Evolutionary conservation across 2,797 vertebrate genomes (phyloP), one percentile per base, ranked within the genome.

Genomic region (Lophotriccus pileatus): DNA sequence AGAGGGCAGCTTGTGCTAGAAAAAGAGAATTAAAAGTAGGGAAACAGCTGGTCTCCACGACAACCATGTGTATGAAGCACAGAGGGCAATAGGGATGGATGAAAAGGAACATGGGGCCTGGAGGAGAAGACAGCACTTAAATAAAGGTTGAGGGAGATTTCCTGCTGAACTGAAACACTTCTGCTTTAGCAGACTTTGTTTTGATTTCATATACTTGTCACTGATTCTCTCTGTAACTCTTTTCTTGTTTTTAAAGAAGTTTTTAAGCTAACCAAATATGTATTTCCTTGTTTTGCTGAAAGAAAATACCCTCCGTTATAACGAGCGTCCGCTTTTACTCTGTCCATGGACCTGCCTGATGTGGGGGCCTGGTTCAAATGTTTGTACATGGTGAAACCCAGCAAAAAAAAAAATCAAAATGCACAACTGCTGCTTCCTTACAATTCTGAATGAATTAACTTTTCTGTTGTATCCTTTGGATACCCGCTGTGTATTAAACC

Each of bases 391-490:
- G 79, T 91, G 79, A 96, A 95, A 91, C 84, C 56, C 36, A 95
- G 88, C 49, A 84, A 96, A 93, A 93, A 90, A 96, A 93, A 92
- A 88, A 86, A 72, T n/a, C 81, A 77, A 37, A 87, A 94, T 84
- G 79, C 84, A 86, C 91, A 93, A 91, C 30, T 83, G 66, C 92
- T 89, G 89, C 72, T 93, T 92, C 85, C 93, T 93, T 96, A 93
- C 93, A 93, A 93, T 95, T 96, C 96, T 91, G 90, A 96, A 94
- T 63, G 93, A 93, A 94, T 96, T 94, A 87, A 94, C 84, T 96
- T 94, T 92, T 93, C 80, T 77, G 85, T 96, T 93, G 93, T 96
- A 94, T 95, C 96, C 90, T 4, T 92, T 95, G 94, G 93, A 96
- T 95, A 94, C 94, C 83, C 2, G 3, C 81, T 92, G 89, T 94